phyloP scores from a whole-genome alignment of 2,113 vertebrate genomes.

The Aldabrachelys gigantea region DNA sequence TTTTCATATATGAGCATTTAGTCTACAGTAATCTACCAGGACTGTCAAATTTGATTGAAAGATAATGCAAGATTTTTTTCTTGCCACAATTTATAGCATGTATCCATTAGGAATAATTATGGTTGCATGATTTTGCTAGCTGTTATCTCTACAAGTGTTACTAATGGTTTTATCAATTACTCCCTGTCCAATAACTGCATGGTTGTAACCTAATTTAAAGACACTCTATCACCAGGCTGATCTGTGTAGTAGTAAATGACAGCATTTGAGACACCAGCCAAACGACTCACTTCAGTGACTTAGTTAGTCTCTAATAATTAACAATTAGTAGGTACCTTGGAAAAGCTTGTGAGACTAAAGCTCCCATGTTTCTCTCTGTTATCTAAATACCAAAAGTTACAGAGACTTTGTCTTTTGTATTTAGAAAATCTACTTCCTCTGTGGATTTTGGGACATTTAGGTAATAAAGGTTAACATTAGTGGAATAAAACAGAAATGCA shows the following conservation, averaged over 20 bases:
- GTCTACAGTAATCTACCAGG: slow-evolving; percentile 80
- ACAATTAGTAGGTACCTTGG: slow-evolving; percentile 85
- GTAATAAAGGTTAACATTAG: slow-evolving; percentile 27
- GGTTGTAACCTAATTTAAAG: slow-evolving; percentile 96
- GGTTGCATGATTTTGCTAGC: slow-evolving; percentile 95
- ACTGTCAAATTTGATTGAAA: slow-evolving; percentile 89
- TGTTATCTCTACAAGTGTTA: slow-evolving; percentile 99
- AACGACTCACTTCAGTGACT: slow-evolving; percentile 88
- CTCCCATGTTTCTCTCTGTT: slow-evolving; percentile 68
- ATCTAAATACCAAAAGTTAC: slow-evolving; percentile 71
- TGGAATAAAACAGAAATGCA: slow-evolving; percentile 23
- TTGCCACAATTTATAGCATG: slow-evolving; percentile 94
- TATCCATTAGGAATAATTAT: slow-evolving; percentile 97
- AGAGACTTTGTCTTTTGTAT: slow-evolving; percentile 41
- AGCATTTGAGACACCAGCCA: slow-evolving; percentile 87
- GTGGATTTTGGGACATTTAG: slow-evolving; percentile 20
- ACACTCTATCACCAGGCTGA: slow-evolving; percentile 90
- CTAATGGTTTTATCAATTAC: slow-evolving; percentile 99
- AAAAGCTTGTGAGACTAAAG: slow-evolving; percentile 79
- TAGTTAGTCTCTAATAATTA: slow-evolving; percentile 90
- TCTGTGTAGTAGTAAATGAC: slow-evolving; percentile 92
- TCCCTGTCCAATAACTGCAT: slow-evolving; percentile 94
- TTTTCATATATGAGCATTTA: slow-evolving; percentile 75
- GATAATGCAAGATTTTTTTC: slow-evolving; percentile 86
- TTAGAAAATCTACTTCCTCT: slow-evolving; percentile 59